Evolutionary conservation across 2,888 invertebrate genomes (phyloP).

Genomic region (Polymixis flavicincta): DNA sequence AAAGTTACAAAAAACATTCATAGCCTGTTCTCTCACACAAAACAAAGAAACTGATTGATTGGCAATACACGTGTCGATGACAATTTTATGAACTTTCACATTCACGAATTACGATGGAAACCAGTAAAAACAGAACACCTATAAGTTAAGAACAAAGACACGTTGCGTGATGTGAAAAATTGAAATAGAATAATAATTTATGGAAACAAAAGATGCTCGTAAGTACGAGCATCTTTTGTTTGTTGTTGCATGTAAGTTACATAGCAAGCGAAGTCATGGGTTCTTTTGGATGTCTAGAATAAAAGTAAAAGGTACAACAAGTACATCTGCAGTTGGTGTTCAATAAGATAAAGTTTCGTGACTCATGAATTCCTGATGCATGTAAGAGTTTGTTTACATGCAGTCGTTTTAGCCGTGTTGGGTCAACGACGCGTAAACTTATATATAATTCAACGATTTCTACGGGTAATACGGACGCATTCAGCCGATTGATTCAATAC

Average conservation of each 20-base stretch:
- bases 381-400: constrained; percentile 54
- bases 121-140: constrained; percentile 50
- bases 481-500: constrained; percentile 10
- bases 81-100: constrained; percentile 60
- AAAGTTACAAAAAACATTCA: not conserved
- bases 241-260: no score
- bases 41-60: constrained; percentile 30
- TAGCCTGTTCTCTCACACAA: constrained; percentile 11
- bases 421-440: constrained; percentile 52
- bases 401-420: constrained; percentile 27
- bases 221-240: no score
- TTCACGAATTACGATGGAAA: constrained; percentile 43
- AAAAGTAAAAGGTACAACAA: constrained; percentile 47
- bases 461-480: constrained; percentile 26
- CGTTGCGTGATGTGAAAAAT: constrained; percentile 63
- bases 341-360: constrained; percentile 21
- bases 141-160: constrained; percentile 53
- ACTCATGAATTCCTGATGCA: constrained; percentile 10
- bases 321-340: constrained; percentile 31
- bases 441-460: constrained; percentile 46
- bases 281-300: constrained; percentile 17
- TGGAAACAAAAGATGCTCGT: constrained; percentile 49
- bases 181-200: constrained; percentile 32
- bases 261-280: constrained; percentile 26
- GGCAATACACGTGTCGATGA: constrained; percentile 29